Evolutionary conservation across 2,797 vertebrate genomes (phyloP), one percentile per base, ranked within the genome.

Genomic region (Myiotriccus ornatus): DNA sequence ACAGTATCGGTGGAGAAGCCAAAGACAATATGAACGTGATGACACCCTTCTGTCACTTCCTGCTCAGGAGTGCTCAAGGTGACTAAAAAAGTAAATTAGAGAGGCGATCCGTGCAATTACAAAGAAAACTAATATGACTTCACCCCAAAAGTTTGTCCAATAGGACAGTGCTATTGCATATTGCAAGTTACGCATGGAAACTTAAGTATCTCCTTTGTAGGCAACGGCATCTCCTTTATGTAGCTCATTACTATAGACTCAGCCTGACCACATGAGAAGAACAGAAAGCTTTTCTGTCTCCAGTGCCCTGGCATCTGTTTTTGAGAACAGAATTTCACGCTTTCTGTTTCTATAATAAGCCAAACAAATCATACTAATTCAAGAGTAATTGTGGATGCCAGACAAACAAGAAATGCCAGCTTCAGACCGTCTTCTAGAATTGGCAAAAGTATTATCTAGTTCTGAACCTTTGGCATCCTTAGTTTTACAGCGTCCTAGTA

Each of bases 281-380:
- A 80, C 28, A 83, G 47, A 89, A 92, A 39, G 34, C 34, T 89
- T 27, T 77, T 89, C 63, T 87, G 63, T 85, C 91, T 91, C 91
- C 91, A 71, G 27, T 63, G 80, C 87, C 52, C 4, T 82, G 80
- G 55, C 83, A 73, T 50, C 46, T 76, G 49, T 70, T 81, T 90
- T 73, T 84, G 41, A 90, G 67, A 71, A 69, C 1, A 70, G 35
- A 87, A 80, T 87, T 83, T 80, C 28, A 37, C 1, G 7, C 74
- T 84, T 91, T 50, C 34, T 93, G 86, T 93, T 92, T 96, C 59
- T 88, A 19, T 60, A 93, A 65, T 47, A 93, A 76, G 63, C 34
- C 60, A 84, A 90, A 87, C 59, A 88, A 85, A 88, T 89, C 41
- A 79, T 87, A 87, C 63, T 93, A 78, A 94, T 93, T 93, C 76